A percentile compares a stretch with the other conserved stretches of the same genome.
Conservation (phyloP, 1,140 invertebrate species). For the Eciton burchellii region DNA sequence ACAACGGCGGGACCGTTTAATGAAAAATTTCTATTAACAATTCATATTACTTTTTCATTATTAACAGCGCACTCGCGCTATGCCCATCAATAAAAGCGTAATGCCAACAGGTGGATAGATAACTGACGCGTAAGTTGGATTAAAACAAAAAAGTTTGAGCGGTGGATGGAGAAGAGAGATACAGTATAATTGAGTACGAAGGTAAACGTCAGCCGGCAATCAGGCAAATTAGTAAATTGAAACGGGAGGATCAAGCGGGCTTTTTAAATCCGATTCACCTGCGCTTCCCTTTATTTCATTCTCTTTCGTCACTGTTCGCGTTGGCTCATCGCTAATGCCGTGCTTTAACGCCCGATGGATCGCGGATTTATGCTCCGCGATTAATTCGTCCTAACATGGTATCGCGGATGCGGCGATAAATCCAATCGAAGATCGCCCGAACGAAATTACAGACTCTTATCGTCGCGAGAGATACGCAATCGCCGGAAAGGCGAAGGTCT, state of each 20-base stretch:
- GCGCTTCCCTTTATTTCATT: neutral
- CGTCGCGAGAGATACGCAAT: slow-evolving; percentile 8
- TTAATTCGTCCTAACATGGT: neutral
- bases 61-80: neutral
- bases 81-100: slow-evolving; percentile 7
- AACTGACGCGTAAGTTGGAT: slow-evolving; percentile 22
- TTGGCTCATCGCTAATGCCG: neutral
- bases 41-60: slow-evolving; percentile 41
- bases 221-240: slow-evolving; percentile 23
- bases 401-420: neutral
- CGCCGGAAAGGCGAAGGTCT: slow-evolving; percentile 5
- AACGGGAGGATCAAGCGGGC: neutral
- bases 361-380: no score
- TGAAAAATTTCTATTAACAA: slow-evolving; percentile 47
- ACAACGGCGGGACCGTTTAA: slow-evolving; percentile 12
- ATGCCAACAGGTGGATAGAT: slow-evolving; percentile 41
- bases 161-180: neutral
- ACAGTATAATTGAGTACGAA: neutral
- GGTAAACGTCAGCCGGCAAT: neutral
- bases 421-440: neutral
- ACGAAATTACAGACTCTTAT: slow-evolving; percentile 2
- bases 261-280: slow-evolving; percentile 8
- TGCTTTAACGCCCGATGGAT: neutral
- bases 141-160: slow-evolving; percentile 4
- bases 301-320: neutral